phyloP scores from a whole-genome alignment of 2,797 vertebrate genomes.

The Glyptemys insculpta region DNA sequence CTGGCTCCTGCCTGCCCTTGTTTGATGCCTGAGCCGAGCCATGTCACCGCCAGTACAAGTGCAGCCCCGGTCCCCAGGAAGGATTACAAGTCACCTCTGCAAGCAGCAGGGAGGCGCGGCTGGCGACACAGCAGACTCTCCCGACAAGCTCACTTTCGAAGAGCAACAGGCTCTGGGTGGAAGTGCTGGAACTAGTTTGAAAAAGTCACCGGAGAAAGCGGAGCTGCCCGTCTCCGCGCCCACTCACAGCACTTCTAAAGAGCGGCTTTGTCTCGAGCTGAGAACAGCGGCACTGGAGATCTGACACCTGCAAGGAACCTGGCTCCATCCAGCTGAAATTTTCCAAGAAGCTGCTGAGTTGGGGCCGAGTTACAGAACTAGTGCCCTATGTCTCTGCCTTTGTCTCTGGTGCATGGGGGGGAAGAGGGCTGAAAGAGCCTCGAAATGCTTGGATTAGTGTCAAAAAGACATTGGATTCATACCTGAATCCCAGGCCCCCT shows the following conservation, averaged over 20 bases:
- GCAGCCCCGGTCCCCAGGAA: neutral
- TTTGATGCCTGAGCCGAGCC: neutral
- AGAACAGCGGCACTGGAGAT: neutral
- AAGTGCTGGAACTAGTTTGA: neutral
- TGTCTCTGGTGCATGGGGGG: too few species aligned
- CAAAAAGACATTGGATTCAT: too few species aligned
- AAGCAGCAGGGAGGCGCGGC: neutral
- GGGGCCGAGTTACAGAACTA: neutral
- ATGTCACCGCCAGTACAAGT: accelerated
- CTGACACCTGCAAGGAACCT: neutral
- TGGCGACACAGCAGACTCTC: neutral
- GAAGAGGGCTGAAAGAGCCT: too few species aligned
- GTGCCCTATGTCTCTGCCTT: neutral
- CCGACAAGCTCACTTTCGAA: neutral
- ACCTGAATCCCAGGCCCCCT: neutral
- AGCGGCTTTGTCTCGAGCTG: neutral
- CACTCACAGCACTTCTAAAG: neutral
- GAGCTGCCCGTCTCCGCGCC: neutral
- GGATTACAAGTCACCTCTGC: neutral
- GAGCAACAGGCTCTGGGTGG: neutral
- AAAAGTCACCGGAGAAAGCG: neutral
- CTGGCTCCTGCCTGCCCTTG: slow-evolving; percentile 4
- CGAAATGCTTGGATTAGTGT: neutral
- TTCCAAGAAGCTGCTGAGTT: neutral
- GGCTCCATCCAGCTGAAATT: neutral